Base-by-base conservation (phyloP, 2,113 vertebrate species). In the Nestor notabilis region DNA sequence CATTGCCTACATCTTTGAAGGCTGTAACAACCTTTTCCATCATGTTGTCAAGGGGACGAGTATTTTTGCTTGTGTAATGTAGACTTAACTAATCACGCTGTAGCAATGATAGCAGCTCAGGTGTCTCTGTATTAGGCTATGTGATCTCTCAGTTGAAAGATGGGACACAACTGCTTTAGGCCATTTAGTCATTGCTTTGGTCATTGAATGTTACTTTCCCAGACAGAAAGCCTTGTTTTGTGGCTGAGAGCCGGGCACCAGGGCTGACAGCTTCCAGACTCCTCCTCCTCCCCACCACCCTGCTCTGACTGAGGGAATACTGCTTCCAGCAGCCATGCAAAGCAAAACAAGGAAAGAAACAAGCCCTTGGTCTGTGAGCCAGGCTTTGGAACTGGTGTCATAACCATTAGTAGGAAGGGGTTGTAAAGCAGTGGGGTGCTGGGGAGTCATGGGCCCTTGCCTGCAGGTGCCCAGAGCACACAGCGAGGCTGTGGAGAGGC, bases 31-130 rank as follows among this genome's bases (percentile, higher is more conserved):
- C 46, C 25, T 58, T 33, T 56, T 86, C 37, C 35, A 12, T 35
- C 0, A 0, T 28, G 49, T 55, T 23, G 35, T 43, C 53, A 58
- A 70, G 31, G 13, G 16, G 27, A 78, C 63, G 4, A 10, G 10
- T 35, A 64, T 50, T 71, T 84, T 84, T 66, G 18, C 7, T 77
- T 3, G 3, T 20, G 29, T 28, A 61, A 19, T 56, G 37, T 4
- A 53, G 64, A 65, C 37, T 65, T 43, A 63, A 33, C 53, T 56
- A 47, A 20, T 31, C 1, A 0, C 49, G 35, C 64, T 65, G 56
- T 12, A 76, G 21, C 41, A 46, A 81, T 28, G 6, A 35, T 9
- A 27, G 21, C 25, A 58, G 31, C 63, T 83, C 49, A 44, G 9
- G 9, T 10, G n/a, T 41, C 53, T 49, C 46, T 47, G 3, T 50